Conservation (phyloP, 2,113 vertebrate species). For the Apistogramma diplotaenia region DNA sequence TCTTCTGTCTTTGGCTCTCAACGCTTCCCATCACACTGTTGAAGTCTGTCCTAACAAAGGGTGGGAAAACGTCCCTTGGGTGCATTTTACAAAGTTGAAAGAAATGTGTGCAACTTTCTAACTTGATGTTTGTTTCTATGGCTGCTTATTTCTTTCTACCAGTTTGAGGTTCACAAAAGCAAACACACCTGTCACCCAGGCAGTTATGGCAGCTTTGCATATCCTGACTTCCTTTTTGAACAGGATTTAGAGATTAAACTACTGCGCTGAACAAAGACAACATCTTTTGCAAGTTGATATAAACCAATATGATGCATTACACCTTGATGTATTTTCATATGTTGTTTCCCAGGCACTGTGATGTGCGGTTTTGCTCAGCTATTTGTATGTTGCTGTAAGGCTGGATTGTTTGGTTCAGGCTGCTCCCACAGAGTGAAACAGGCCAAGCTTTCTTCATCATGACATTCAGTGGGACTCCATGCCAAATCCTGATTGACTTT, state of each 20-base stretch:
- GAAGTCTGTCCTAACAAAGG: not conserved
- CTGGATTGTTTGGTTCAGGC: not conserved
- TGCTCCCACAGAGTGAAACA: slow-evolving; percentile 18
- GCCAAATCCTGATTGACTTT: not conserved
- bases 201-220: slow-evolving; percentile 47
- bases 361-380: not conserved
- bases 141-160: not conserved
- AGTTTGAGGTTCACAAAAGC: slow-evolving; percentile 32
- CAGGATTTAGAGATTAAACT: slow-evolving; percentile 52
- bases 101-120: not conserved
- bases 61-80: not conserved
- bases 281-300: not conserved
- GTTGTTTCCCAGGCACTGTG: not conserved
- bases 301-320: not conserved
- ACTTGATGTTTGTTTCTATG: not conserved
- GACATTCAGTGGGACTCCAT: not conserved
- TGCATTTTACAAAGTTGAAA: not conserved
- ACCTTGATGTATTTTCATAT: not conserved
- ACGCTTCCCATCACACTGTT: slow-evolving; percentile 32
- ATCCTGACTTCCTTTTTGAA: slow-evolving; percentile 48
- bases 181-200: slow-evolving; percentile 34
- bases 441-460: not conserved
- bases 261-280: not conserved
- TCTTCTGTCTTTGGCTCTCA: slow-evolving; percentile 32
- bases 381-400: not conserved